Evolutionary conservation across 2,888 invertebrate genomes (phyloP), one percentile per base, ranked within the genome.

Genomic region (Syritta pipiens): DNA sequence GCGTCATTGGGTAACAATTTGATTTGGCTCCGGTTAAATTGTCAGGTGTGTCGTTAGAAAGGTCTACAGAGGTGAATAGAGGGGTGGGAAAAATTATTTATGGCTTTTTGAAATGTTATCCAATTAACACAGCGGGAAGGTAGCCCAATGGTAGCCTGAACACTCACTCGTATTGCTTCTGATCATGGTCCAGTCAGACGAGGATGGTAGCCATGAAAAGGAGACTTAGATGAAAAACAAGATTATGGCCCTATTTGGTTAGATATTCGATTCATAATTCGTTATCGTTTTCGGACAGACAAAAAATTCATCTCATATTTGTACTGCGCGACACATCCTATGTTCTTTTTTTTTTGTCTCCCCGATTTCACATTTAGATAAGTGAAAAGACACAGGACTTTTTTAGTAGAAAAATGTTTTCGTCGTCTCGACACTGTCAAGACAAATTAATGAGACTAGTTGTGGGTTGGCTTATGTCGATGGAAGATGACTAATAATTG

Each of bases 81-180:
- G 14, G 20, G 17, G 22, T 55, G 35, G 49, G 49, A 74, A 49
- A 74, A 68, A 74, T 74, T 79, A 79, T 79, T 79, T 79, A 79
- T 74, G 60, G 40, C 49, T 37, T 37, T 55, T 57, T 62, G 74
- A 67, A 74, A 79, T 74, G 62, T 68, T 74, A 74, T 79, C 79
- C 79, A 79, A 79, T 79, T 79, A 74, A 74, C 79, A 62, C 79
- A 79, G 79, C 79, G 32, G 79, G 79, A 57, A 24, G 30, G 49
- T 51, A 65, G 46, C 51, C 32, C 42, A 46, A 28, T 53, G 59
- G 72, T 63, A 77, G 71, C 57, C 51, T 51, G 10, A 62, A 68
- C 59, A 49, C 55, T 62, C 51, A 63, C 40, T 72, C 32, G 9
- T n/a, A n/a, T n/a, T n/a, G 71, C 76, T 71, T 59, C 65, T 65